Evolutionary conservation across 2,797 vertebrate species (phyloP), one percentile per base, ranked within the genome.

Genomic region (Sebastes oblongus): DNA sequence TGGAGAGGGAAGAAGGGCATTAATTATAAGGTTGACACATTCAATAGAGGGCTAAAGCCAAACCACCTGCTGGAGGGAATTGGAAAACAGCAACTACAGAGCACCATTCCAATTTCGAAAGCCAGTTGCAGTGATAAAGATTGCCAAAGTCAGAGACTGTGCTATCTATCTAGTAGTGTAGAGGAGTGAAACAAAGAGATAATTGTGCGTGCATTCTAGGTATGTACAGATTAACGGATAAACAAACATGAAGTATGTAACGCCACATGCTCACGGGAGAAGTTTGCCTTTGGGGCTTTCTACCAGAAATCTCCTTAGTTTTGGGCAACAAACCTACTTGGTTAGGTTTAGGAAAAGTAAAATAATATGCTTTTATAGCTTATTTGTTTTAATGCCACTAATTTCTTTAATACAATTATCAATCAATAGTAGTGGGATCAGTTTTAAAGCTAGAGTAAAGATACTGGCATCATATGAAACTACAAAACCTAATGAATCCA

Each of bases 21-120:
- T 93, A 89, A 94, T 93, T 93, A 94, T 86, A 84, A 81, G 80
- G 80, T 83, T 89, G 89, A 91, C 89, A 91, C 85, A 66, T 88
- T 91, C 88, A 89, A 90, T 91, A 90, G 81, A 87, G 82, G 81
- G 59, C 78, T 89, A 82, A 78, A 91, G 86, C 92, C 89, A 81
- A 89, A 84, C 81, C 82, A 78, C 75, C 89, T 88, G 85, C 87
- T 61, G 34, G 71, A 70, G 86, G 86, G 88, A 82, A 92, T 92
- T 86, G 85, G 84, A 88, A 89, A 91, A 89, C 83, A 66, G 81
- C 77, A 68, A 78, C 86, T 81, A 66, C 76, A 73, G 74, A 80
- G 75, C 52, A 62, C 61, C 77, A 25, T 70, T 89, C 72, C 82
- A 83, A 88, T 89, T 91, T 85, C 5, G 29, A 66, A 71, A 20